A percentile compares a stretch with the other conserved stretches of the same genome.
These are phyloP conservation scores for Polypedilum vanderplanki DNA, from an alignment of 1,140 invertebrate species.

Conservation along the genomic window DNA sequence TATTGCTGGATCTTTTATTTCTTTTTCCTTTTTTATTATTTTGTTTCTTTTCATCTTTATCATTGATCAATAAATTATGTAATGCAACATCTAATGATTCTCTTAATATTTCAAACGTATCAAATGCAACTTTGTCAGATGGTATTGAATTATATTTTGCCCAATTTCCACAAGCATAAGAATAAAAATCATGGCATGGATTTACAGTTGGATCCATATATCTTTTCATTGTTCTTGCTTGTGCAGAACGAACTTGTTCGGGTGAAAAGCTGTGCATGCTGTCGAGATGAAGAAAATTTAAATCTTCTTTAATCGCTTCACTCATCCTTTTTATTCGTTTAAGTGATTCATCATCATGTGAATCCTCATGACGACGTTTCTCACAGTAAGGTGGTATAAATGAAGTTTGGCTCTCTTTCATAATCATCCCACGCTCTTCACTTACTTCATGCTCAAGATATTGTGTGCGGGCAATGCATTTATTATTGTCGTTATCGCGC, in stretches of 20 bases:
- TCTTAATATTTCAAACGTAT: conserved; percentile 74
- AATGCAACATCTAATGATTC: conserved; percentile 65
- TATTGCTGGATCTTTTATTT: conserved; percentile 36
- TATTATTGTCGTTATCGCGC: not conserved
- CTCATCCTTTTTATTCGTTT: not conserved
- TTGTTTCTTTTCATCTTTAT: conserved; percentile 30
- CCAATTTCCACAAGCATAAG: conserved; percentile 86
- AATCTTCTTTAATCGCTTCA: not conserved
- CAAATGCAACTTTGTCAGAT: conserved; percentile 69
- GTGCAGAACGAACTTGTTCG: conserved; percentile 48
- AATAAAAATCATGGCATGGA: conserved; percentile 88
- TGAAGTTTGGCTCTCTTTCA: conserved; percentile 10
- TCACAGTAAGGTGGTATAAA: conserved; percentile 22
- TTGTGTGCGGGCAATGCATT: not conserved
- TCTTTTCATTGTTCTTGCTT: conserved; percentile 59
- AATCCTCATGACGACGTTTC: not conserved
- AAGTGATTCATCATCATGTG: not conserved
- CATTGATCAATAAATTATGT: conserved; percentile 57
- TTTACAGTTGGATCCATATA: conserved; percentile 70
- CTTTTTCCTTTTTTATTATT: conserved; percentile 35
- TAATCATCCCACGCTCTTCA: conserved; percentile 23
- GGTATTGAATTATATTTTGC: conserved; percentile 74
- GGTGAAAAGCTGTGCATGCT: conserved; percentile 30
- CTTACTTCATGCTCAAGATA: not conserved
- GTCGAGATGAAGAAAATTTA: conserved; percentile 22